These are phyloP conservation scores for Busseola fusca DNA, from an alignment of 2,888 invertebrate species.

Conservation along the genomic window DNA sequence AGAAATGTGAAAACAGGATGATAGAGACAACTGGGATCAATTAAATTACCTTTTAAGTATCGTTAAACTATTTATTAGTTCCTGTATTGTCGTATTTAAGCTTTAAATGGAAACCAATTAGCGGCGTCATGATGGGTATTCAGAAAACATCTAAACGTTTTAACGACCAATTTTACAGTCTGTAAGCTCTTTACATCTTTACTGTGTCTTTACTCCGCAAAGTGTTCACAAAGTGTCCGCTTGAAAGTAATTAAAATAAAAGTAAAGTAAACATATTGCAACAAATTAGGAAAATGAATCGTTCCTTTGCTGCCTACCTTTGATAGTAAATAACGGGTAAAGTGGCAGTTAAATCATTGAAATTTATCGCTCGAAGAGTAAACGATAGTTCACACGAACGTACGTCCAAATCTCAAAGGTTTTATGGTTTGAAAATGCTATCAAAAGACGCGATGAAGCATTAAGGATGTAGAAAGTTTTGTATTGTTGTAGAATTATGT, in stretches of 20 bases:
- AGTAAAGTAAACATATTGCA: constrained; percentile 51
- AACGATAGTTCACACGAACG: constrained; percentile 41
- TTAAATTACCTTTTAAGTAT: constrained; percentile 33
- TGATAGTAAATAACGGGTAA: constrained; percentile 44
- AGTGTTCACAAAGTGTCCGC: constrained; percentile 48
- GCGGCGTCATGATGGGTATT: constrained; percentile 48
- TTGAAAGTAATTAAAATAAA: constrained; percentile 56
- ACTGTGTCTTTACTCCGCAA: constrained; percentile 36
- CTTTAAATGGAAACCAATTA: constrained; percentile 51
- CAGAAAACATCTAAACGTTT: constrained; percentile 51
- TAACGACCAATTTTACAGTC: constrained; percentile 55
- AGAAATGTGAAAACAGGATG: constrained; percentile 3
- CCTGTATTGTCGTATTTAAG: constrained; percentile 37
- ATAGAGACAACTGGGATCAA: constrained; percentile 8
- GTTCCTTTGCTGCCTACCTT: constrained; percentile 43
- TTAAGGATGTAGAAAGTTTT: constrained; percentile 41
- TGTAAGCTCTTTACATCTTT: constrained; percentile 37
- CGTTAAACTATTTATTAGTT: constrained; percentile 29
- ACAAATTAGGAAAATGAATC: constrained; percentile 55
- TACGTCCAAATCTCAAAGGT: constrained; percentile 31
- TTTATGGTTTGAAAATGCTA: constrained; percentile 46
- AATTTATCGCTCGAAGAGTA: constrained; percentile 51
- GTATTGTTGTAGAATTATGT: constrained; percentile 45
- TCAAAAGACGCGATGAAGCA: constrained; percentile 49
- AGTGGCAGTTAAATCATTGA: constrained; percentile 55